phyloP scores from a whole-genome alignment of 2,888 invertebrate species.

The Nebria salina region DNA sequence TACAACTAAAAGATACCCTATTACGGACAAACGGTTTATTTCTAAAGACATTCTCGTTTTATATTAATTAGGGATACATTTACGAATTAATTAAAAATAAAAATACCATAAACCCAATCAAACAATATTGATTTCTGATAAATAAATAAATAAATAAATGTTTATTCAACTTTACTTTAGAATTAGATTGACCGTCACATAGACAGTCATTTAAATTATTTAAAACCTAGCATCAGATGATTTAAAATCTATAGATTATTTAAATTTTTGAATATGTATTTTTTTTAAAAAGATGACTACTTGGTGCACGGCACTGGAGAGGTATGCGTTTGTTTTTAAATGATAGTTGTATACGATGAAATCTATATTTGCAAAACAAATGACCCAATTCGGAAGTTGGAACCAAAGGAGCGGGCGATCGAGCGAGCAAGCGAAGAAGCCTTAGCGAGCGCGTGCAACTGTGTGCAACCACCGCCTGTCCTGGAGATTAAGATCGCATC shows the following conservation, averaged over 20 bases:
- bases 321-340: constrained; percentile 29
- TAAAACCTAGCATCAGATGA: not conserved
- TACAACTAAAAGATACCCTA: constrained; percentile 5
- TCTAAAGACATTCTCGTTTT: not conserved
- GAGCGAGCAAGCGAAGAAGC: too few species aligned
- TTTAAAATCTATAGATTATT: not conserved
- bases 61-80: not conserved
- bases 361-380: constrained; percentile 53
- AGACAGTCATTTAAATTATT: not conserved
- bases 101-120: too few species aligned
- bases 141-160: too few species aligned
- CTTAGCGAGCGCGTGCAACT: not conserved
- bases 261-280: too few species aligned
- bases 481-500: constrained; percentile 55
- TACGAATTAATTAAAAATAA: not conserved
- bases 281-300: too few species aligned
- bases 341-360: constrained; percentile 40
- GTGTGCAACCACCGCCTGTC: constrained; percentile 7
- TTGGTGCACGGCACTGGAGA: constrained; percentile 43
- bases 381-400: constrained; percentile 55
- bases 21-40: not conserved
- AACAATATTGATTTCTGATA: too few species aligned
- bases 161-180: too few species aligned
- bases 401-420: constrained; percentile 38
- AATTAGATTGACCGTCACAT: too few species aligned